Evolutionary conservation across 2,113 vertebrate species (phyloP).

Genomic region (Azemiops feae): DNA sequence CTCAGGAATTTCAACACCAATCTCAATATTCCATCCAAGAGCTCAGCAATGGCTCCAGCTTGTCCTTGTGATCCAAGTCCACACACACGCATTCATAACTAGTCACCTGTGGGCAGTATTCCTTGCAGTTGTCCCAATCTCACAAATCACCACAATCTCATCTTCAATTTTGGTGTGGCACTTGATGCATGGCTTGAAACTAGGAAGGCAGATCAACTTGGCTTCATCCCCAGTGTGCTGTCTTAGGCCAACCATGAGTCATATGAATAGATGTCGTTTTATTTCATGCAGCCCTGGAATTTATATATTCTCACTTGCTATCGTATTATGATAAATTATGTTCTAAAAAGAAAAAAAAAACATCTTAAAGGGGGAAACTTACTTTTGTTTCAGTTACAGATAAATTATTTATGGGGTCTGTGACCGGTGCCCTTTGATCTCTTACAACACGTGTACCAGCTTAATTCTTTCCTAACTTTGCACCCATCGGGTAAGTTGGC

Average conservation of each 20-base stretch:
- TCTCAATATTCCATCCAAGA: neutral
- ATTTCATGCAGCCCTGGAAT: neutral
- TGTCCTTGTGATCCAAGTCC: neutral
- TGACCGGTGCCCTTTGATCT: neutral
- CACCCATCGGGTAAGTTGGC: neutral
- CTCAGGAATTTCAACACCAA: neutral
- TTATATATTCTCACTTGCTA: neutral
- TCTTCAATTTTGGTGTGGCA: neutral
- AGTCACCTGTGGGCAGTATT: neutral
- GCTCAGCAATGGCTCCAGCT: neutral
- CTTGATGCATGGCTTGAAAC: neutral
- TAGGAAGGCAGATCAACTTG: neutral
- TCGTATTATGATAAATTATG: neutral
- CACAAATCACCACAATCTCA: neutral
- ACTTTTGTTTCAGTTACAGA: neutral
- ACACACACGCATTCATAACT: neutral
- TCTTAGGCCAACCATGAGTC: neutral
- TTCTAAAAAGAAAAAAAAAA: neutral
- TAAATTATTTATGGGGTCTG: neutral
- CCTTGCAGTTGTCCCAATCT: neutral
- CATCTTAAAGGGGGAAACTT: neutral
- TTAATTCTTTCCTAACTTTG: neutral
- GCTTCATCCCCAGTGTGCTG: neutral
- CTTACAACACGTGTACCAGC: neutral
- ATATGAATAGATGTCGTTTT: neutral